These are phyloP conservation scores for Itoplectis maculator DNA, from an alignment of 2,888 invertebrate genomes.

Conservation along the genomic window DNA sequence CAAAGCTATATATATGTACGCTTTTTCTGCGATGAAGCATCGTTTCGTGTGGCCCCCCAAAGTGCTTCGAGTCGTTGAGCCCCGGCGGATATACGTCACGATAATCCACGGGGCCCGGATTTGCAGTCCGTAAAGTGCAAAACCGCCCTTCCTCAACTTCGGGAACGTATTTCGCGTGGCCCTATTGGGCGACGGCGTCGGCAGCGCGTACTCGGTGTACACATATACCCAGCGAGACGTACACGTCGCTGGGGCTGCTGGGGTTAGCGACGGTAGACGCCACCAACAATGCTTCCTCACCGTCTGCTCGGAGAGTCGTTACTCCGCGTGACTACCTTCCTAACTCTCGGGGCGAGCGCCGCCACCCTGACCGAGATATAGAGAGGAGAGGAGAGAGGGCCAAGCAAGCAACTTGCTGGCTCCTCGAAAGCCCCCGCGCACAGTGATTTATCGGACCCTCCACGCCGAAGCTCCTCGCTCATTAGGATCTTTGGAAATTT, in stretches of 20 bases:
- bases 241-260: not conserved
- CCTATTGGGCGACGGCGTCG: not conserved
- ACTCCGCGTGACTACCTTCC: constrained; percentile 43
- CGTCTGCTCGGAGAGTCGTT: constrained; percentile 33
- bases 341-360: constrained; percentile 43
- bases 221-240: not conserved
- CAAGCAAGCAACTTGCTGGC: constrained; percentile 12
- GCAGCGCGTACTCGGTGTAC: not conserved
- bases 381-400: constrained; percentile 9
- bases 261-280: not conserved
- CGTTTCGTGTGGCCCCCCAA: not conserved
- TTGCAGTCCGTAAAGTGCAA: constrained; percentile 46
- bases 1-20: too few relatives aligned
- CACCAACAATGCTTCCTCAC: constrained; percentile 30
- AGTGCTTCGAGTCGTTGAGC: constrained; percentile 12
- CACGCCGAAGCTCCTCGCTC: constrained; percentile 56
- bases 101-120: constrained; percentile 33
- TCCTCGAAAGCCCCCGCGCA: constrained; percentile 4
- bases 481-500: constrained; percentile 63
- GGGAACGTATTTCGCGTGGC: constrained; percentile 4
- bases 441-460: constrained; percentile 48
- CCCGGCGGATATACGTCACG: constrained; percentile 5
- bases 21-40: not conserved
- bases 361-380: constrained; percentile 31
- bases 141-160: constrained; percentile 31